Base-by-base conservation (phyloP, 2,888 invertebrate genomes). In the Phyllotreta cruciferae region DNA sequence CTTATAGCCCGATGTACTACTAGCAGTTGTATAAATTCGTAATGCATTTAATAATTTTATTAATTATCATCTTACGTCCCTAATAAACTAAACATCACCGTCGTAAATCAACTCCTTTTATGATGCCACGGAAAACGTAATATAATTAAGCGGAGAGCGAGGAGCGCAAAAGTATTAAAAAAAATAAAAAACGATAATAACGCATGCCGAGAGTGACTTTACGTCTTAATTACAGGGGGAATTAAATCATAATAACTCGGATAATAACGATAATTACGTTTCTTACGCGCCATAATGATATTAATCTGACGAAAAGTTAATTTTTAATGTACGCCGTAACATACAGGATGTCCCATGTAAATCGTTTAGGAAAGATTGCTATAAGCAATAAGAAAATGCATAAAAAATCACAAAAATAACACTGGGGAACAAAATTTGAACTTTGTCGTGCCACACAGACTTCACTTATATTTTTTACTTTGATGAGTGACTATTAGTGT, bases 251-350 rank as follows among this genome's bases (percentile, higher is more conserved):
- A 49, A 57, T 57, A 57, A 57, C 50, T 37, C 42, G 34, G 44
- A 49, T 57, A 57, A 57, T 57, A 39, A 57, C 10, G 49, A 39
- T 57, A 50, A 57, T 57, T 50, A 57, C 57, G 10, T 57, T 57
- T 49, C 49, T 57, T 34, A n/a, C 36, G 11, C 34, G 8, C 8
- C 6, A 7, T 56, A 47, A 47, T 45, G 56, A 38, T 34, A 56
- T 56, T 56, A n/a, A 56, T 11, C 56, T 56, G 47, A 42, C 56
- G 38, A 56, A 47, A 47, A 38, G 47, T 47, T 37, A 6, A 34
- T 56, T 56, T 45, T 56, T 35, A 52, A 38, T n/a, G n/a, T n/a
- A n/a, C 38, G 52, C 34, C 45, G 10, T 41, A 41, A 41, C n/a
- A 3, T 41, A 44, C 44, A n/a, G 44, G 44, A 9, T 3, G 44